Evolutionary conservation across 2,113 vertebrate genomes (phyloP).

Genomic region (Actenoides lindsayi): DNA sequence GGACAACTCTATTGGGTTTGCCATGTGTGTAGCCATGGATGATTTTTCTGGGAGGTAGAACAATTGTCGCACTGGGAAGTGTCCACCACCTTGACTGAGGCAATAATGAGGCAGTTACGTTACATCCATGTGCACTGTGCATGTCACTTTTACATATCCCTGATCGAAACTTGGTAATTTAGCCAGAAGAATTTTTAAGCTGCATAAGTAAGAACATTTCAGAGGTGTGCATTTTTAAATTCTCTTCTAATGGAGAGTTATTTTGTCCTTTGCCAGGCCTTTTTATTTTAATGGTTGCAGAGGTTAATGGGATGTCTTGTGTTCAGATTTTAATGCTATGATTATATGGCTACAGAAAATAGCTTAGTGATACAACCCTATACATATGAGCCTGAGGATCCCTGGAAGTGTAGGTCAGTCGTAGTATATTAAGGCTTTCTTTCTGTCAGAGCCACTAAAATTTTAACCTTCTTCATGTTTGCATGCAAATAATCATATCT

Average conservation of each 20-base stretch:
- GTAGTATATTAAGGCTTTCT: not conserved
- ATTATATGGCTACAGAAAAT: not conserved
- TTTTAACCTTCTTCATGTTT: not conserved
- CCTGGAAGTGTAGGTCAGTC: not conserved
- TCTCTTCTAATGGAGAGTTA: not conserved
- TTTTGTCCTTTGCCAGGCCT: not conserved
- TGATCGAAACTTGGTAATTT: not conserved
- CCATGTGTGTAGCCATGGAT: not conserved
- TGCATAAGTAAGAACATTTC: not conserved
- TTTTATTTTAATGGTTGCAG: constrained; percentile 7
- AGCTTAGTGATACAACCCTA: not conserved
- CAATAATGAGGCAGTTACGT: not conserved
- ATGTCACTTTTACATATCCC: not conserved
- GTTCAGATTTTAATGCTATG: not conserved
- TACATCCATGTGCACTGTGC: not conserved
- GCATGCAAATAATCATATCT: not conserved
- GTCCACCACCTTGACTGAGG: not conserved
- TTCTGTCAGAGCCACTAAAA: not conserved
- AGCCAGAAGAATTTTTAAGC: not conserved
- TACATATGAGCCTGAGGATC: not conserved
- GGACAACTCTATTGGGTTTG: not conserved
- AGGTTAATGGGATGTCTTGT: not conserved
- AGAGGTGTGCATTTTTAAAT: not conserved
- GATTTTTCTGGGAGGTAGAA: not conserved
- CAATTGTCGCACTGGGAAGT: not conserved